Evolutionary conservation across 2,797 vertebrate species (phyloP).

Genomic region (Enteromius unitaeniatus): DNA sequence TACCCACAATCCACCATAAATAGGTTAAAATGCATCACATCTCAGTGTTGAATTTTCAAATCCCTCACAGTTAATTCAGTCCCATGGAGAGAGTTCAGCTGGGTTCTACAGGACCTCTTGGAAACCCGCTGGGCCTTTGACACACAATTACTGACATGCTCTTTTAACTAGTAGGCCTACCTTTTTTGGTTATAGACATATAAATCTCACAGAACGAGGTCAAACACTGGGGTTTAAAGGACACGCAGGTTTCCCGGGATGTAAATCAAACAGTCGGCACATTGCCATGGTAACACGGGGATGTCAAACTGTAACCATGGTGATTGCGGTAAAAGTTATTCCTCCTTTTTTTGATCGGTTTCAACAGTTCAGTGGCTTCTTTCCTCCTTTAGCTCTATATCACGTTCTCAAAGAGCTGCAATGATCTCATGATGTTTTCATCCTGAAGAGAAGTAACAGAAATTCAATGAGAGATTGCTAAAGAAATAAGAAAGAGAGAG

Average conservation of each 20-base stretch:
- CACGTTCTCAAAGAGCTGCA: conserved; percentile 98
- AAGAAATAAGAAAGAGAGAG: conserved; percentile 39
- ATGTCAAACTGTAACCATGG: conserved; percentile 49
- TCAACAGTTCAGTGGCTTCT: conserved; percentile 20
- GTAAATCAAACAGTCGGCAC: neutral
- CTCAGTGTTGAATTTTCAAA: neutral
- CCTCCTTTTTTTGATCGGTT: conserved; percentile 24
- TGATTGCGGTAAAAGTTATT: conserved; percentile 47
- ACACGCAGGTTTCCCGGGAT: conserved; percentile 44
- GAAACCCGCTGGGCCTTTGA: neutral
- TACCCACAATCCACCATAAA: neutral
- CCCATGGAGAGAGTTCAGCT: neutral
- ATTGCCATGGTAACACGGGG: neutral
- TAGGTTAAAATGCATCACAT: neutral
- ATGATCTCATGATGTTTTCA: conserved; percentile 98
- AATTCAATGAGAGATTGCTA: neutral
- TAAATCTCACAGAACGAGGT: conserved; percentile 12
- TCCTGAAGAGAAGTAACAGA: conserved; percentile 79
- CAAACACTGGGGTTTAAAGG: conserved; percentile 16
- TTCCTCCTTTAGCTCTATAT: conserved; percentile 77
- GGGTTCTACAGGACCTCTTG: neutral
- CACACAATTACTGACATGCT: neutral
- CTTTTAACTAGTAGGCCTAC: neutral
- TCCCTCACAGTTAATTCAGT: conserved; percentile 26
- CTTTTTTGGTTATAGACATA: conserved; percentile 23